A percentile compares a stretch with the other conserved stretches of the same genome.
phyloP scores from a whole-genome alignment of 2,797 vertebrate species.

The Scomberomorus guttatus region DNA sequence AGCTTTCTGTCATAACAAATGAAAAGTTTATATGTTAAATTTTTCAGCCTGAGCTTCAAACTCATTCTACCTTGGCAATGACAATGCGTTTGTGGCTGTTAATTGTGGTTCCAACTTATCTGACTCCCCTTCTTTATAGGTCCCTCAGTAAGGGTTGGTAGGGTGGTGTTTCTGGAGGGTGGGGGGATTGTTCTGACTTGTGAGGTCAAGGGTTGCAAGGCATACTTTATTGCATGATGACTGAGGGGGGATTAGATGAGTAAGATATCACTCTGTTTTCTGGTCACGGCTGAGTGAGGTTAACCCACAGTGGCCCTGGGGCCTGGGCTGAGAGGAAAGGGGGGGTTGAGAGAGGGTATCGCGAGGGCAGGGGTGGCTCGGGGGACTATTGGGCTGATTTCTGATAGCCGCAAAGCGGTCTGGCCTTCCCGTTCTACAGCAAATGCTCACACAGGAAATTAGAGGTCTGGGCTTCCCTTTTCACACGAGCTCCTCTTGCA shows the following conservation, averaged over 20 bases:
- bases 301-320: constrained; percentile 81
- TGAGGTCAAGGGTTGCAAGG: constrained; percentile 80
- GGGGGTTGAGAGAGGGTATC: constrained; percentile 67
- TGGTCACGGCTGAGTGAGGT: constrained; percentile 84
- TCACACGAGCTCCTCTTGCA: constrained; percentile 79
- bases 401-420: constrained; percentile 80
- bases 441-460: constrained; percentile 86
- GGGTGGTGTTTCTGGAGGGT: constrained; percentile 55
- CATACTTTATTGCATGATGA: constrained; percentile 86
- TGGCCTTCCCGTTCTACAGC: constrained; percentile 72
- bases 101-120: constrained; percentile 42
- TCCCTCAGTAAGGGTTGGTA: constrained; percentile 52
- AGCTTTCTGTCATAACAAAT: not conserved
- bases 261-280: constrained; percentile 85
- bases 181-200: constrained; percentile 60
- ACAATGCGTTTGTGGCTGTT: constrained; percentile 49
- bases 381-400: constrained; percentile 82
- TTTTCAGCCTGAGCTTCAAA: constrained; percentile 3
- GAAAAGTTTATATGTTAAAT: not conserved
- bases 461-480: constrained; percentile 83
- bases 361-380: constrained; percentile 80
- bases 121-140: constrained; percentile 46
- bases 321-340: constrained; percentile 66
- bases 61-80: constrained; percentile 47
- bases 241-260: constrained; percentile 85